Conservation (phyloP, 2,888 invertebrate species). For the Tenthredo amoena region DNA sequence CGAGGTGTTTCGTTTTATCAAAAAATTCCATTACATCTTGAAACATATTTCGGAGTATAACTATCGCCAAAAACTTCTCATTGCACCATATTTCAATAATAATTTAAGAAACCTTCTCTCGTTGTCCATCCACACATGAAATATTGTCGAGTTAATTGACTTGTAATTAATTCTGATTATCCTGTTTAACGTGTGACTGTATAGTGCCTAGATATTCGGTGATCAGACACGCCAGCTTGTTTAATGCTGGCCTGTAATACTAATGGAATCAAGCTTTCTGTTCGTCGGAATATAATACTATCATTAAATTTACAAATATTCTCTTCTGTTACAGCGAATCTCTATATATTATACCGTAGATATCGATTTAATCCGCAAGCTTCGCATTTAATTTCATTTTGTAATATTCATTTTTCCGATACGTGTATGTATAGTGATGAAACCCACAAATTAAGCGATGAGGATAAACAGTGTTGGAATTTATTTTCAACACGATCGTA, state of each 20-base stretch:
- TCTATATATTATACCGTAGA: neutral
- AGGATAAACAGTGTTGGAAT: neutral
- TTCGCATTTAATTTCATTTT: neutral
- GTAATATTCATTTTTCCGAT: neutral
- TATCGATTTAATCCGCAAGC: neutral
- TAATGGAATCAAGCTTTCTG: neutral
- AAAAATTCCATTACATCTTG: neutral
- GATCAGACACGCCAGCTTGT: neutral
- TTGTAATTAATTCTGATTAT: constrained; percentile 25
- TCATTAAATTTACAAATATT: neutral
- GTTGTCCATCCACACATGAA: neutral
- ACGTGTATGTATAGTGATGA: neutral
- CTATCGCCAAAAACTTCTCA: neutral
- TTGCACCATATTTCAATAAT: neutral
- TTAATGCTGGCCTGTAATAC: neutral
- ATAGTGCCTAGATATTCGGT: neutral
- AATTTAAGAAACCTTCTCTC: neutral
- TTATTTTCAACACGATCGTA: neutral
- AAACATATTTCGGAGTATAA: neutral
- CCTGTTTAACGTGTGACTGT: neutral
- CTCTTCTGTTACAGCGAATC: neutral
- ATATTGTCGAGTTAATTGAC: constrained; percentile 5
- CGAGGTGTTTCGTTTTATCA: neutral
- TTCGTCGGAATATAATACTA: neutral
- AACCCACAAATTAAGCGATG: neutral